Conservation (phyloP, 2,113 vertebrate species). For the Menura novaehollandiae region DNA sequence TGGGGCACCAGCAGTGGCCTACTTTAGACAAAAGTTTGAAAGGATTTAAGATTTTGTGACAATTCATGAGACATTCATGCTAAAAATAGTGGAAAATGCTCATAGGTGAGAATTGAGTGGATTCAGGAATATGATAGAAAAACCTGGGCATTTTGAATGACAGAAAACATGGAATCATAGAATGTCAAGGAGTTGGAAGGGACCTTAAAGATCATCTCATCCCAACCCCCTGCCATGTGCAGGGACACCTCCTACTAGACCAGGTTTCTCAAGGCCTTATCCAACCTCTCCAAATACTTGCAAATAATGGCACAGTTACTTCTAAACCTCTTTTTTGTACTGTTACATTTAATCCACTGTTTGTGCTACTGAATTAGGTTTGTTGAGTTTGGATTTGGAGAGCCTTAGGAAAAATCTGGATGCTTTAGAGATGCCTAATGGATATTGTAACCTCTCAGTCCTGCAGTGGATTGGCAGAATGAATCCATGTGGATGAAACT, state of each 20-base stretch:
- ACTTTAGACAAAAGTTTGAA: not conserved
- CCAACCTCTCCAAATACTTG: not conserved
- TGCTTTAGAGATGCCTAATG: not conserved
- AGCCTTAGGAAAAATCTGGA: not conserved
- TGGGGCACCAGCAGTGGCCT: not conserved
- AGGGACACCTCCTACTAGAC: not conserved
- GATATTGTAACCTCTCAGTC: not conserved
- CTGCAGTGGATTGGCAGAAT: not conserved
- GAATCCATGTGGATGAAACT: not conserved
- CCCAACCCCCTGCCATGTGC: not conserved
- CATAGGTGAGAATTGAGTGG: not conserved
- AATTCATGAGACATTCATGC: not conserved
- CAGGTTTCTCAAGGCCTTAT: not conserved
- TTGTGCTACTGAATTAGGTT: not conserved
- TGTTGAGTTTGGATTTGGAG: not conserved
- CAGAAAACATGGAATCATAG: not conserved
- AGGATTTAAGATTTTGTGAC: not conserved
- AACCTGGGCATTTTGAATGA: not conserved
- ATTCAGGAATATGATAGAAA: not conserved
- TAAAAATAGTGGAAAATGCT: not conserved
- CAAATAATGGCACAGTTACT: not conserved
- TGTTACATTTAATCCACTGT: not conserved
- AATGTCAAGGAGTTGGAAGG: not conserved
- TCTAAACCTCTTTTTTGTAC: not conserved
- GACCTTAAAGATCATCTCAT: not conserved